Percentiles rank a stretch among this genome's conserved stretches.
Conservation (phyloP, 2,113 vertebrate genomes). For the Silurus glanis region DNA sequence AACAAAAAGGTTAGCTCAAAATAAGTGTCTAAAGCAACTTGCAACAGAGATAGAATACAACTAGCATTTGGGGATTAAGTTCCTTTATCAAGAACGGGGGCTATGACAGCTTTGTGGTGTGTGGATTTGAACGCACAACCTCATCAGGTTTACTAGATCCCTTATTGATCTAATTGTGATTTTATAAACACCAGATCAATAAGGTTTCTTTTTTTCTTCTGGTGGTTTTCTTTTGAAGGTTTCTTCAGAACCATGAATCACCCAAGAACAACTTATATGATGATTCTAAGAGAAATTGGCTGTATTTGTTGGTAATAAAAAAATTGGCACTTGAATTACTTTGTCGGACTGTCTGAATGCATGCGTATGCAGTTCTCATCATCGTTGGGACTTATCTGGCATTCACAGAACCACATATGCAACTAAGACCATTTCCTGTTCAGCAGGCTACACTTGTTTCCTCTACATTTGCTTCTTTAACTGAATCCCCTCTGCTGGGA, state of each 20-base stretch:
- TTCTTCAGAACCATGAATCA: background rate
- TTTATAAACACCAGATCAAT: background rate
- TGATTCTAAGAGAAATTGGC: background rate
- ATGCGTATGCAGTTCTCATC: background rate
- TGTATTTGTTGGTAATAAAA: background rate
- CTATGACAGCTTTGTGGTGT: background rate
- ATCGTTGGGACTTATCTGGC: background rate
- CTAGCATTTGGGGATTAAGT: background rate
- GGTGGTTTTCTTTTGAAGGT: no score
- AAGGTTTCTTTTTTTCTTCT: background rate
- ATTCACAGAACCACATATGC: background rate
- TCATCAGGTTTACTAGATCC: background rate
- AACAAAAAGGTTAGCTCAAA: background rate
- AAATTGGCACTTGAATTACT: background rate
- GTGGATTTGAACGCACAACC: background rate
- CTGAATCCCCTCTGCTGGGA: background rate
- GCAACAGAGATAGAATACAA: background rate
- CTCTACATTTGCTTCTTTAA: conserved; percentile 6
- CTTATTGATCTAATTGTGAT: background rate
- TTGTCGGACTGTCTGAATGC: background rate
- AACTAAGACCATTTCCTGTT: background rate
- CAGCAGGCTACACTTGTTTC: background rate
- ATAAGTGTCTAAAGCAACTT: background rate
- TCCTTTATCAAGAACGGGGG: background rate
- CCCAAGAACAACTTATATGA: background rate